Percentiles rank a stretch among this genome's conserved stretches.
Conservation (phyloP, 1,140 invertebrate genomes). For the Tigriopus japonicus region DNA sequence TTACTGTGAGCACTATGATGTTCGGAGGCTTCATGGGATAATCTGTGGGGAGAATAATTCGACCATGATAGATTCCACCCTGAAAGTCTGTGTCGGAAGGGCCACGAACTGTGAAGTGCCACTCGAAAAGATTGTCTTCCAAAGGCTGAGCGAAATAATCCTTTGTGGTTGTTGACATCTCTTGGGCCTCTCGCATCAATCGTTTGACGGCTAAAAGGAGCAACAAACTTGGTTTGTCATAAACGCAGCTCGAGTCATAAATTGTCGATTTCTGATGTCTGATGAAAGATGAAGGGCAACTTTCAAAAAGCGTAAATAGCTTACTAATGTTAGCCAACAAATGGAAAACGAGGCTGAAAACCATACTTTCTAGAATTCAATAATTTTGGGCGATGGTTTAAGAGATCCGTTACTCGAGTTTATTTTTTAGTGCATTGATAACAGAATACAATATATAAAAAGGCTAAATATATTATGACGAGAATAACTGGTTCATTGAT, state of each 20-base stretch:
- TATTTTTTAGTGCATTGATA: too few relatives aligned
- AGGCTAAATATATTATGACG: neutral
- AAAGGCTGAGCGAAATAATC: slow-evolving; percentile 76
- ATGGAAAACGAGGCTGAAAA: too few relatives aligned
- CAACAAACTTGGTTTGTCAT: too few relatives aligned
- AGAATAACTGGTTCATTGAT: neutral
- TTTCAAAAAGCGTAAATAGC: too few relatives aligned
- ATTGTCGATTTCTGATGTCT: too few relatives aligned
- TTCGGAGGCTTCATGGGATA: slow-evolving; percentile 97
- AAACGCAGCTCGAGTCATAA: too few relatives aligned
- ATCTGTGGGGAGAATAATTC: slow-evolving; percentile 71
- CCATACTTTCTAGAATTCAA: too few relatives aligned
- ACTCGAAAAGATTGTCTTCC: slow-evolving; percentile 91
- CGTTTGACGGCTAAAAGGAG: slow-evolving; percentile 58
- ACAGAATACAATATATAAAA: neutral
- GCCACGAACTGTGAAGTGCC: slow-evolving; percentile 89
- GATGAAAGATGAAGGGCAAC: too few relatives aligned
- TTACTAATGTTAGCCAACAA: too few relatives aligned
- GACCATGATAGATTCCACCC: slow-evolving; percentile 71
- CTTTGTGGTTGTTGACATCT: slow-evolving; percentile 62
- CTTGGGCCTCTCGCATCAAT: slow-evolving; percentile 75
- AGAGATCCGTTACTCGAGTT: too few relatives aligned
- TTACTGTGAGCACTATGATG: slow-evolving; percentile 76
- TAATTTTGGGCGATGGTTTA: too few relatives aligned
- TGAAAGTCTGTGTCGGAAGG: slow-evolving; percentile 71